phyloP scores from a whole-genome alignment of 2,797 vertebrate genomes.

The Xiphophorus birchmanni region DNA sequence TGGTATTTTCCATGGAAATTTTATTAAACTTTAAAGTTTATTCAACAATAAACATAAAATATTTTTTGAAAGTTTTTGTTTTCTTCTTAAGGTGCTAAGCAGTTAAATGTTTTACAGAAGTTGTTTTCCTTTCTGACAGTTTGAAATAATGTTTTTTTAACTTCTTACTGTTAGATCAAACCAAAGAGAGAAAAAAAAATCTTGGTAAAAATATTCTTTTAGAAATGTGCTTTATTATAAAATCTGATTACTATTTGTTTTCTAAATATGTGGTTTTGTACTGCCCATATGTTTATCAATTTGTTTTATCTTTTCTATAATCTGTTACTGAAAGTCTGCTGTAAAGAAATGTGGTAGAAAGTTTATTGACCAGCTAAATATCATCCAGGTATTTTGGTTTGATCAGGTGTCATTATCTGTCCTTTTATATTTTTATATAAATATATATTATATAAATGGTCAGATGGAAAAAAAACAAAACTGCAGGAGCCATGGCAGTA shows the following conservation, averaged over 20 bases:
- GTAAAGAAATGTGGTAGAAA: neutral
- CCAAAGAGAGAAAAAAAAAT: neutral
- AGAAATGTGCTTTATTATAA: neutral
- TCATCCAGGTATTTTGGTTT: neutral
- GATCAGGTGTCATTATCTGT: neutral
- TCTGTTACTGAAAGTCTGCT: neutral
- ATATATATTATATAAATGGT: too few species aligned
- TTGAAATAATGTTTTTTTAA: neutral
- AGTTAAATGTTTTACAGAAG: neutral
- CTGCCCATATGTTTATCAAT: neutral
- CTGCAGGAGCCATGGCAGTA: neutral
- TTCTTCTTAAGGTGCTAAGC: neutral
- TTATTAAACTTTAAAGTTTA: neutral
- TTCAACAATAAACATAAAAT: neutral
- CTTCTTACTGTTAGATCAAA: neutral
- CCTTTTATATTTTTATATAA: neutral
- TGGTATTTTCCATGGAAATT: neutral
- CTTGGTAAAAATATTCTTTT: neutral
- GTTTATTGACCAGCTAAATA: neutral
- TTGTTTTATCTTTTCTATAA: neutral
- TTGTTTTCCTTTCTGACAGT: neutral
- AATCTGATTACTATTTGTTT: neutral
- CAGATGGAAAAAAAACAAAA: neutral
- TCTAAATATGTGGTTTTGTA: neutral
- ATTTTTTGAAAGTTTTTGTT: neutral